Percentiles rank a stretch among this genome's conserved stretches.
Evolutionary conservation across 2,888 invertebrate species (phyloP).

Genomic region (Argyresthia goedartella): DNA sequence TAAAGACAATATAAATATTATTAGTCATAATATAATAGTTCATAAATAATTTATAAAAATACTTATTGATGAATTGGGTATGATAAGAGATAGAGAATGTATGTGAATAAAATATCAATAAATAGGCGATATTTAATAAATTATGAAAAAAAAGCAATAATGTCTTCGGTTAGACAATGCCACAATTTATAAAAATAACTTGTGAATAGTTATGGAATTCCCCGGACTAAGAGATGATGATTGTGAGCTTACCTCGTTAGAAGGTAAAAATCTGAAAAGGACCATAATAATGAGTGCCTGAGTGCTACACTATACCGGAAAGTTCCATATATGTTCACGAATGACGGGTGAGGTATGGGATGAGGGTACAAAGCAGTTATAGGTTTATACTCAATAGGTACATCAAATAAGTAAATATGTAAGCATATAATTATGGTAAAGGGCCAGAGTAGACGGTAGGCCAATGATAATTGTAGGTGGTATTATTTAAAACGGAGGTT

Average conservation of each 20-base stretch:
- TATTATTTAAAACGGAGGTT: no score
- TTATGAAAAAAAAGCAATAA: neutral
- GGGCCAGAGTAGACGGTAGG: no score
- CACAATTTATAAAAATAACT: slow-evolving; percentile 7
- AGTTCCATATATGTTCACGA: slow-evolving; percentile 44
- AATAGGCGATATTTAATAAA: neutral
- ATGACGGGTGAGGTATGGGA: slow-evolving; percentile 23
- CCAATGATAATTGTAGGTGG: no score
- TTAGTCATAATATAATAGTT: no score
- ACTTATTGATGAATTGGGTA: no score
- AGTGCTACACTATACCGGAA: slow-evolving; percentile 43
- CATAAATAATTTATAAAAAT: no score
- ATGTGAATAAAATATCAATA: no score
- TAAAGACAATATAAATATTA: no score
- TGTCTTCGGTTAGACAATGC: slow-evolving; percentile 5
- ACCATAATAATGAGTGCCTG: slow-evolving; percentile 32
- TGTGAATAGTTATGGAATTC: slow-evolving; percentile 50
- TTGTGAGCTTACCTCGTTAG: slow-evolving; percentile 58
- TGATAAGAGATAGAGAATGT: no score
- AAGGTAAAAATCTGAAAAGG: slow-evolving; percentile 55
- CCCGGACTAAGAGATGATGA: slow-evolving; percentile 42
- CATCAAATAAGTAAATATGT: neutral
- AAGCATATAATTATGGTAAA: neutral
- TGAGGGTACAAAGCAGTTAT: slow-evolving; percentile 59
- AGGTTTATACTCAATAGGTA: slow-evolving; percentile 17